A percentile compares a stretch with the other conserved stretches of the same genome.
phyloP scores from a whole-genome alignment of 2,888 invertebrate genomes.

The Lomographa bimaculata region DNA sequence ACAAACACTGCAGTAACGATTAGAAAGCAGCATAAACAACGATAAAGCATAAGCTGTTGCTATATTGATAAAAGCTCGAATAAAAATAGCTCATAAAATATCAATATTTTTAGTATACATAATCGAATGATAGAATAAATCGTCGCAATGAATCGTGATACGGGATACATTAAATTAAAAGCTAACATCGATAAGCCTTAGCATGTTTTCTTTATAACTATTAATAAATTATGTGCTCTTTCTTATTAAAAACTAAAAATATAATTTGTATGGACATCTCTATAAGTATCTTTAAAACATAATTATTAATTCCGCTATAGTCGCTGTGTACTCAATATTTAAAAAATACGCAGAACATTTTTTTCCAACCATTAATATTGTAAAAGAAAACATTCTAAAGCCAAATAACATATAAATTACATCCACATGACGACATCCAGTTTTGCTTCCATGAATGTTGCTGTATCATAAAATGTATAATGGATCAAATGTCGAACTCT shows the following conservation, averaged over 20 bases:
- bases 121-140: slow-evolving; percentile 8
- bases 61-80: background rate
- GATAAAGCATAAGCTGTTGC: too few relatives aligned
- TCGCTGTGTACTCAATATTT: too few relatives aligned
- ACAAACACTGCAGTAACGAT: too few relatives aligned
- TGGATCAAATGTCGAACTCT: background rate
- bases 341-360: too few relatives aligned
- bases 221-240: too few relatives aligned
- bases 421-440: slow-evolving; percentile 27
- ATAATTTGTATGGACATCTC: too few relatives aligned
- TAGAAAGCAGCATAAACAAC: too few relatives aligned
- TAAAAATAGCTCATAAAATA: background rate
- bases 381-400: slow-evolving; percentile 20
- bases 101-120: too few relatives aligned
- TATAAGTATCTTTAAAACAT: too few relatives aligned
- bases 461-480: slow-evolving; percentile 1
- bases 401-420: slow-evolving; percentile 12
- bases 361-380: background rate
- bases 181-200: slow-evolving; percentile 46
- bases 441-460: slow-evolving; percentile 32
- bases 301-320: too few relatives aligned
- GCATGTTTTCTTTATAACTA: slow-evolving; percentile 47
- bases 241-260: too few relatives aligned
- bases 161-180: slow-evolving; percentile 24
- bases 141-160: slow-evolving; percentile 11